phyloP scores from a whole-genome alignment of 2,113 vertebrate genomes.

The Columba livia region DNA sequence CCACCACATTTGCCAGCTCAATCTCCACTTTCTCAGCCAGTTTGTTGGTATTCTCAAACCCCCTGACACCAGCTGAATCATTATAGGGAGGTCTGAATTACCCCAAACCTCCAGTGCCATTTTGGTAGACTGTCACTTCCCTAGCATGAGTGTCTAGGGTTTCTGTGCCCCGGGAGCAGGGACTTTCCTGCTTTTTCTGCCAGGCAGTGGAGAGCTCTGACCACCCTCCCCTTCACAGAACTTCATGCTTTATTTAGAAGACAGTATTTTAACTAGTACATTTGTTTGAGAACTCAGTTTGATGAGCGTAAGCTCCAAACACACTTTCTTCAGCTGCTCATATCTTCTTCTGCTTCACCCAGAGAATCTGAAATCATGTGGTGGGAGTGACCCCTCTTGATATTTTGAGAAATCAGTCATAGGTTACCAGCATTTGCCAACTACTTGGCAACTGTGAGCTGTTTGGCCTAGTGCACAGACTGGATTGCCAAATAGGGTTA shows the following conservation, averaged over 20 bases:
- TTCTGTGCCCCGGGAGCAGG: neutral
- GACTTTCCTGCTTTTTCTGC: neutral
- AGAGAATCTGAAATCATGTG: neutral
- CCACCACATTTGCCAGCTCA: neutral
- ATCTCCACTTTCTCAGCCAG: neutral
- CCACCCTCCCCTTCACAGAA: neutral
- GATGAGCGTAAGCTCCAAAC: neutral
- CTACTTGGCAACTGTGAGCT: neutral
- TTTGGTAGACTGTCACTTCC: neutral
- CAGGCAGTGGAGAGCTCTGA: neutral
- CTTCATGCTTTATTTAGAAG: neutral
- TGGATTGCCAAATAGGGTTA: neutral
- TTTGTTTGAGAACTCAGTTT: neutral
- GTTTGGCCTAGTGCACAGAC: neutral
- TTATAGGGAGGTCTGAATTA: neutral
- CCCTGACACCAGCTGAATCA: neutral
- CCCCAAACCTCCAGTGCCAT: neutral
- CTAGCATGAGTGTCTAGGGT: neutral
- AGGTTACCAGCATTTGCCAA: neutral
- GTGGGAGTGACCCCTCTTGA: neutral
- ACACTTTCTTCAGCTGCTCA: neutral
- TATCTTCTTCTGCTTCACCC: neutral
- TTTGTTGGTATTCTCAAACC: neutral
- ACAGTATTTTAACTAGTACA: neutral
- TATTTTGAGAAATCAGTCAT: neutral